Evolutionary conservation across 2,113 vertebrate genomes (phyloP), one percentile per base, ranked within the genome.

Genomic region (Cynopterus brachyotis): DNA sequence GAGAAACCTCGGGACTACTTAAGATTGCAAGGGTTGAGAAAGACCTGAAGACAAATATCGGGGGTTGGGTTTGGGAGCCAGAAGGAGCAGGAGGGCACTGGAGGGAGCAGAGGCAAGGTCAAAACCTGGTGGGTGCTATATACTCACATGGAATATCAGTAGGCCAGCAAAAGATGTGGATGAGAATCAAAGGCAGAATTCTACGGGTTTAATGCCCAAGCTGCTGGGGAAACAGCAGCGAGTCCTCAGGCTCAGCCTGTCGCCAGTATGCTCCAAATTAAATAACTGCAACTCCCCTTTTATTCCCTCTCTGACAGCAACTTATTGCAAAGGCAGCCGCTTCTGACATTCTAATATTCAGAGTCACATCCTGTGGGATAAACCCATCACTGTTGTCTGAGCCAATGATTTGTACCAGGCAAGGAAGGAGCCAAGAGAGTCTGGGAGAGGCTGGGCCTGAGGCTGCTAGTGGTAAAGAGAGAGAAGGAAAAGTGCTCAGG

Each of bases 281-380:
- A 99, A 98, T 97, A 98, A 98, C 97, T 84, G 88, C 97, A 93
- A 96, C 95, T 98, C 98, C 97, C 95, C 95, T 98, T 98, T 98
- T 98, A 98, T 98, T 98, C 98, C 59, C 97, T 98, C 13, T 83
- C 96, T 98, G 98, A 98, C 98, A 98, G 98, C 98, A 98, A 98
- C 97, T 91, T 95, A 97, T 97, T 97, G 98, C 95, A 37, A 97
- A 98, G 55, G 97, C 94, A 62, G 97, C 83, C 47, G 13, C 91
- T 97, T 98, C 97, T 98, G 98, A 98, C 98, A 98, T 98, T 97
- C 98, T 98, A 98, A 98, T 98, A 98, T 97, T 97, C 98, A 94
- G 97, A 94, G 98, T 98, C 72, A 81, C 89, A 76, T 98, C 98
- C 98, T 98, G 73, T 80, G 98, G 98, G 98, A 98, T 80, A 97